These are phyloP conservation scores for Psix sp. DNA, from an alignment of 1,140 invertebrate species.

Conservation along the genomic window DNA sequence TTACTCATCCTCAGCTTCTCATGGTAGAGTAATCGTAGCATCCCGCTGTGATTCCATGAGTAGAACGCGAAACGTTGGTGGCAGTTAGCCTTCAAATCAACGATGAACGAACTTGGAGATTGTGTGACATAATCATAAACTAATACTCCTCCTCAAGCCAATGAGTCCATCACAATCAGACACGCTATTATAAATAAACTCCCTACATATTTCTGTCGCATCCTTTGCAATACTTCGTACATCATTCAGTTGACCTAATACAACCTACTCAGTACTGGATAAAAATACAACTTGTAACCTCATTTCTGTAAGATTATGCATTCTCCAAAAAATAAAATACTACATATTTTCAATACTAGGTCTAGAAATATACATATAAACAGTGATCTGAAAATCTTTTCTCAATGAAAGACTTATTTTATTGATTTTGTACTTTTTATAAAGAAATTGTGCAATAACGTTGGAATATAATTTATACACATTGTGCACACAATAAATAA, in stretches of 20 bases:
- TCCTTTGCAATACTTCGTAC: constrained; percentile 44
- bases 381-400: too few species aligned
- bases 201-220: constrained; percentile 30
- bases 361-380: too few species aligned
- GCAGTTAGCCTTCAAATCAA: constrained; percentile 54
- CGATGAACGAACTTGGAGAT: constrained; percentile 56
- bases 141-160: constrained; percentile 46
- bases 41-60: constrained; percentile 63
- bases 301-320: background rate
- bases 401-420: too few species aligned
- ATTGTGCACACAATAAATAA: too few species aligned
- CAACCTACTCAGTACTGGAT: constrained; percentile 32
- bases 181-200: constrained; percentile 52
- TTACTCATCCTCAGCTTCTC: constrained; percentile 26
- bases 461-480: too few species aligned
- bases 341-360: too few species aligned
- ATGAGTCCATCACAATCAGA: constrained; percentile 56
- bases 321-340: too few species aligned
- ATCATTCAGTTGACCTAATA: constrained; percentile 49
- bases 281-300: constrained; percentile 8
- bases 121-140: constrained; percentile 59
- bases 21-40: constrained; percentile 43
- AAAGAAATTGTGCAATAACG: too few species aligned
- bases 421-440: too few species aligned
- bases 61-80: constrained; percentile 51